These are phyloP conservation scores for Metacarcinus magister DNA, from an alignment of 2,888 invertebrate genomes.

Conservation along the genomic window DNA sequence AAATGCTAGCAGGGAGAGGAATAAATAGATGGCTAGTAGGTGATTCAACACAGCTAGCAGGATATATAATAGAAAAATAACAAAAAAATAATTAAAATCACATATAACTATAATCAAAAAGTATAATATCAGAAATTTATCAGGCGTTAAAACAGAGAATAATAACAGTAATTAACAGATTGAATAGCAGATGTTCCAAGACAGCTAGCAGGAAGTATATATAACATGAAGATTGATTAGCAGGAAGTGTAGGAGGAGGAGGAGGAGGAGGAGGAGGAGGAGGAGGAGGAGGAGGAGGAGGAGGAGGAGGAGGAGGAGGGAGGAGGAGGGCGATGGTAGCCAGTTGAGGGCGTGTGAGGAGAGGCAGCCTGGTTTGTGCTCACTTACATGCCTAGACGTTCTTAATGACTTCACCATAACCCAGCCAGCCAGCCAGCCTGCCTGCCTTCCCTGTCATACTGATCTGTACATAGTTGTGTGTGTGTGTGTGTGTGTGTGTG, in stretches of 20 bases:
- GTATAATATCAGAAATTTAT: no score
- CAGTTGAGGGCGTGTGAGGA: neutral
- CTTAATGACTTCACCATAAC: conserved; percentile 44
- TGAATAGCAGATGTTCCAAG: neutral
- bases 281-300: neutral
- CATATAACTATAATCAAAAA: no score
- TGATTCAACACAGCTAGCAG: no score
- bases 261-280: neutral
- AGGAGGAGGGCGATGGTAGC: neutral
- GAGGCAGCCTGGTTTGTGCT: conserved; percentile 44
- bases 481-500: conserved; percentile 58
- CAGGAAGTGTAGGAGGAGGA: neutral
- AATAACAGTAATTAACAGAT: no score
- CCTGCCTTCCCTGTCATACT: neutral
- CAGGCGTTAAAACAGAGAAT: no score
- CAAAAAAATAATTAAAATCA: no score
- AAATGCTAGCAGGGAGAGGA: no score
- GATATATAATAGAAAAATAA: no score
- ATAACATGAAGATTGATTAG: neutral
- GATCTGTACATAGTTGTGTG: conserved; percentile 37
- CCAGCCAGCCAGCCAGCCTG: neutral
- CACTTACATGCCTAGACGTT: neutral
- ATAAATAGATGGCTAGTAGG: no score
- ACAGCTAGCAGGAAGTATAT: neutral
- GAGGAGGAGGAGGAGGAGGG: neutral